phyloP scores from a whole-genome alignment of 2,113 vertebrate species.

The Rhea americana region DNA sequence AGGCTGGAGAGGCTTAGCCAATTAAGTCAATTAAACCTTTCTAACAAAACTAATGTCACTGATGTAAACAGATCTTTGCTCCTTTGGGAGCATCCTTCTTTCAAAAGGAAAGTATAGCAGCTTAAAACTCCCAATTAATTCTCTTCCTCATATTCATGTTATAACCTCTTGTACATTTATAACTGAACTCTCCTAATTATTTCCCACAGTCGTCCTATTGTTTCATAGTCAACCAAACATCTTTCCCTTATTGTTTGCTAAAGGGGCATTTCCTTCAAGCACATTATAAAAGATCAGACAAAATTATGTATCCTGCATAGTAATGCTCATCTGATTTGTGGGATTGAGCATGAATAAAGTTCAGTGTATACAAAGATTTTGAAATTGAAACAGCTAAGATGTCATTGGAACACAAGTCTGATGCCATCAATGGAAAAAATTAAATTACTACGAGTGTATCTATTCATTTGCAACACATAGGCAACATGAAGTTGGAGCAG shows the following conservation, averaged over 20 bases:
- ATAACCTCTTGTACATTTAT: background rate
- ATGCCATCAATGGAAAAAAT: background rate
- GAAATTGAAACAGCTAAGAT: constrained; percentile 30
- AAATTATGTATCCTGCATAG: constrained; percentile 23
- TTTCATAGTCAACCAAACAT: constrained; percentile 27
- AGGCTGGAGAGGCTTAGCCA: background rate
- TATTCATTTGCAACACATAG: background rate
- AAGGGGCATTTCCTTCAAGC: constrained; percentile 4
- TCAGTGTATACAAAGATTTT: constrained; percentile 48
- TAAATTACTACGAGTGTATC: background rate
- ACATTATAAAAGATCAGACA: constrained; percentile 11
- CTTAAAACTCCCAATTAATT: constrained; percentile 10
- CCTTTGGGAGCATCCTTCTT: background rate
- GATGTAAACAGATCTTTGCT: background rate
- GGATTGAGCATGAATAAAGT: constrained; percentile 31
- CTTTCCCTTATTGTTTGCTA: constrained; percentile 36
- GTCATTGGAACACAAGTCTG: background rate
- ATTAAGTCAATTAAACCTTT: background rate
- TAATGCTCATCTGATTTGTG: background rate
- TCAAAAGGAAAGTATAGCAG: background rate
- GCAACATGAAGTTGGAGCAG: background rate
- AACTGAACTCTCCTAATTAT: constrained; percentile 7
- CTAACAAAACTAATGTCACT: background rate
- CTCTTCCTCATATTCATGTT: background rate
- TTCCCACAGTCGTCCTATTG: constrained; percentile 39